Percentiles rank a stretch among this genome's conserved stretches.
Conservation (phyloP, 2,113 vertebrate genomes). For the Strix aluco region DNA sequence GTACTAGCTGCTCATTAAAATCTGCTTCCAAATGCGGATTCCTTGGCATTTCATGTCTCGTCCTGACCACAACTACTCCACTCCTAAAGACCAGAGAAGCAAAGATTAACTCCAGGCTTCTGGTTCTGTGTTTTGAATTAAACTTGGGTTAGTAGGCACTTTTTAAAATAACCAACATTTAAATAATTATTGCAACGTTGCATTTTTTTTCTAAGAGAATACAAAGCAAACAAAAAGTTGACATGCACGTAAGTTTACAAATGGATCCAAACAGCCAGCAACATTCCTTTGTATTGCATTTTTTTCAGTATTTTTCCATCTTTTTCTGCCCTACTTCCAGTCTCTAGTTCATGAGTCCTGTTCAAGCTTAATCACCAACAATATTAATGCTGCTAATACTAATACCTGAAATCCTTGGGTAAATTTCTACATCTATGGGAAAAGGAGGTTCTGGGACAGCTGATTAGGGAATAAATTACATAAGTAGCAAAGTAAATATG, state of each 20-base stretch:
- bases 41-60: neutral
- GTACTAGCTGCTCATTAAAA: neutral
- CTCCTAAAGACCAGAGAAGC: neutral
- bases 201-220: neutral
- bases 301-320: neutral
- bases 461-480: neutral
- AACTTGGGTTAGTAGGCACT: neutral
- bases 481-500: neutral
- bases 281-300: rapidly evolving
- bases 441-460: neutral
- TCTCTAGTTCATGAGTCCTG: too few species aligned
- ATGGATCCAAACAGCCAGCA: neutral
- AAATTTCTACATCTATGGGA: neutral
- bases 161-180: neutral
- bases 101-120: neutral
- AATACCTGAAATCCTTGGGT: neutral
- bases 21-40: neutral
- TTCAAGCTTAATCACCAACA: neutral
- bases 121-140: neutral
- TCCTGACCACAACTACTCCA: neutral
- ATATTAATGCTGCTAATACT: neutral
- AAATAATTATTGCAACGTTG: neutral
- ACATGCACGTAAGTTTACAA: neutral
- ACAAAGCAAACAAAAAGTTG: neutral
- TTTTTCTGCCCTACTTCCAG: neutral